Percentiles rank a stretch among this genome's conserved stretches.
These are phyloP conservation scores for Ara ararauna DNA, from an alignment of 2,797 vertebrate genomes.

Conservation along the genomic window DNA sequence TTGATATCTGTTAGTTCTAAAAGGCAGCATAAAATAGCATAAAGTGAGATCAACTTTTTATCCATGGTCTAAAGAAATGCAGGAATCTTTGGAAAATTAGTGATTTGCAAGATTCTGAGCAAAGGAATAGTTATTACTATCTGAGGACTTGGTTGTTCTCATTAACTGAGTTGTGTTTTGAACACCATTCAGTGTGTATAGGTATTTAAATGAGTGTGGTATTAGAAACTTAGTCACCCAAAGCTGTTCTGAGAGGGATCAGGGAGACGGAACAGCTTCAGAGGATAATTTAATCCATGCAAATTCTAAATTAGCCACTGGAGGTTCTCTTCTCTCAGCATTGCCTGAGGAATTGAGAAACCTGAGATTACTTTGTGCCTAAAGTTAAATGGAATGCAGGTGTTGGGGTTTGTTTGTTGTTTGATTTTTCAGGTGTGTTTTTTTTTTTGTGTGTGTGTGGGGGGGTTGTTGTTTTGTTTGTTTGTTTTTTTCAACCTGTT, in stretches of 20 bases:
- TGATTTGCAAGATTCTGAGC: background rate
- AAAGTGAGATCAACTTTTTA: background rate
- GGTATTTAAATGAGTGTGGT: background rate
- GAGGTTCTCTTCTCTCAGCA: background rate
- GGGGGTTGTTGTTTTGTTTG: background rate
- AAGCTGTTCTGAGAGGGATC: background rate
- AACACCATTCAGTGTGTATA: background rate
- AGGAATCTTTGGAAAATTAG: background rate
- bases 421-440: background rate
- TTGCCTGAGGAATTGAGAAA: background rate
- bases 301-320: background rate
- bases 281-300: background rate
- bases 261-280: background rate
- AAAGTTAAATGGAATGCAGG: background rate
- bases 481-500: background rate
- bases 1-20: background rate
- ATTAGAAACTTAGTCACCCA: background rate
- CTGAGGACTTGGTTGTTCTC: background rate
- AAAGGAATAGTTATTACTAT: background rate
- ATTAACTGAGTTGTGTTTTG: background rate
- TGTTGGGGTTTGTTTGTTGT: background rate
- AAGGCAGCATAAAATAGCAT: background rate
- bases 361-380: background rate
- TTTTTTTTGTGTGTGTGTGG: accelerated
- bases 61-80: background rate